Conservation (phyloP, 1,140 invertebrate species). For the Ctenoplectra terminalis region DNA sequence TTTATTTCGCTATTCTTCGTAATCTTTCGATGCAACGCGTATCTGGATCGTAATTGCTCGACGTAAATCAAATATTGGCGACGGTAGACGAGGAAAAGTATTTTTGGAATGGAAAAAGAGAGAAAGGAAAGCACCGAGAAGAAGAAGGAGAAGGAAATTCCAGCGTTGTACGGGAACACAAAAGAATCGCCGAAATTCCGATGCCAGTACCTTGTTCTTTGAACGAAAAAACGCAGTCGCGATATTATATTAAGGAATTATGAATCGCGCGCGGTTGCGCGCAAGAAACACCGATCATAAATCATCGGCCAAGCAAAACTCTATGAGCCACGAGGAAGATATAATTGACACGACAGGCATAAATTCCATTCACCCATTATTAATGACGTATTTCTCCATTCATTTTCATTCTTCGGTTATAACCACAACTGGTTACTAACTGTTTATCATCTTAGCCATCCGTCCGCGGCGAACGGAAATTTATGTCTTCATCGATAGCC, state of each 20-base stretch:
- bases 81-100: not conserved
- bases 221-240: not conserved
- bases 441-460: slow-evolving; percentile 58
- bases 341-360: slow-evolving; percentile 53
- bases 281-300: slow-evolving; percentile 32
- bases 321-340: slow-evolving; percentile 55
- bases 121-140: too few relatives aligned
- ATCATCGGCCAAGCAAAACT: slow-evolving; percentile 27
- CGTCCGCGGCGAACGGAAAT: slow-evolving; percentile 39
- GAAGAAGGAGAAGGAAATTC: too few relatives aligned
- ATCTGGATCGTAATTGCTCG: not conserved
- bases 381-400: slow-evolving; percentile 56
- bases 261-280: slow-evolving; percentile 30
- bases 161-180: not conserved
- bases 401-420: slow-evolving; percentile 57
- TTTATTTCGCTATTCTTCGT: not conserved
- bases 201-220: not conserved
- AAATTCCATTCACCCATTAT: slow-evolving; percentile 53
- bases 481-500: slow-evolving; percentile 55
- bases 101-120: not conserved
- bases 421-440: slow-evolving; percentile 54
- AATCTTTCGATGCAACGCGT: not conserved
- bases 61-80: slow-evolving; percentile 38
- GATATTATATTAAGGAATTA: slow-evolving; percentile 33
- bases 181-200: slow-evolving; percentile 3